phyloP scores from a whole-genome alignment of 2,113 vertebrate species.

The Numida meleagris region DNA sequence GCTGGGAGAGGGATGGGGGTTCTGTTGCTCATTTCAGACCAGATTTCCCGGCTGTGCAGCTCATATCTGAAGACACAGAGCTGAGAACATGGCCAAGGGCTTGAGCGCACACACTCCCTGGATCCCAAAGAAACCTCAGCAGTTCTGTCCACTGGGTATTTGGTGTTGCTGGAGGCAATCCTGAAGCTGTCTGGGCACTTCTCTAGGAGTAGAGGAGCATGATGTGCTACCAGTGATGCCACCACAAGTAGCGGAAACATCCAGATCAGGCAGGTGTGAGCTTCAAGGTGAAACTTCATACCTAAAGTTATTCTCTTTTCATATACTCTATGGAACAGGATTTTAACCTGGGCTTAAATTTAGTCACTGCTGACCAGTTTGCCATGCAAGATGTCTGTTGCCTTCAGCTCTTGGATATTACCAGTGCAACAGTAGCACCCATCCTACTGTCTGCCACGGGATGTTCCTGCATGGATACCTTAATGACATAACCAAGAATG shows the following conservation, averaged over 20 bases:
- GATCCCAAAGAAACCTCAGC: neutral
- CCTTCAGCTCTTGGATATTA: neutral
- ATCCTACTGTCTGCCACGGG: neutral
- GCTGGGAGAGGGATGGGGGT: neutral
- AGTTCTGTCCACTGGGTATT: rapidly evolving
- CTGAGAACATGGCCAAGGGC: neutral
- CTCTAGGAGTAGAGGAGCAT: neutral
- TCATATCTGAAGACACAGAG: neutral
- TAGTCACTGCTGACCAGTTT: rapidly evolving
- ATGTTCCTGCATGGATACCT: neutral
- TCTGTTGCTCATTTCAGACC: neutral
- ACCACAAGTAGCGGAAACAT: rapidly evolving
- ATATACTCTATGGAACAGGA: rapidly evolving
- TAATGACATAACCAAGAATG: too few species aligned
- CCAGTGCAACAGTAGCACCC: neutral
- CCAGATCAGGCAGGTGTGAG: rapidly evolving
- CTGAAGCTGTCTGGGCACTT: too few species aligned
- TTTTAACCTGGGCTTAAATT: neutral
- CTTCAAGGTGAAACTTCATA: neutral
- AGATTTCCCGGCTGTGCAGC: neutral
- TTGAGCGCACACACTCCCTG: neutral
- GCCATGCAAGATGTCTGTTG: neutral
- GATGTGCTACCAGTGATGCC: neutral
- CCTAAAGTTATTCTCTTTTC: neutral
- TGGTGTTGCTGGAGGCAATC: neutral